Evolutionary conservation across 2,113 vertebrate genomes (phyloP).

Genomic region (Heptranchias perlo): DNA sequence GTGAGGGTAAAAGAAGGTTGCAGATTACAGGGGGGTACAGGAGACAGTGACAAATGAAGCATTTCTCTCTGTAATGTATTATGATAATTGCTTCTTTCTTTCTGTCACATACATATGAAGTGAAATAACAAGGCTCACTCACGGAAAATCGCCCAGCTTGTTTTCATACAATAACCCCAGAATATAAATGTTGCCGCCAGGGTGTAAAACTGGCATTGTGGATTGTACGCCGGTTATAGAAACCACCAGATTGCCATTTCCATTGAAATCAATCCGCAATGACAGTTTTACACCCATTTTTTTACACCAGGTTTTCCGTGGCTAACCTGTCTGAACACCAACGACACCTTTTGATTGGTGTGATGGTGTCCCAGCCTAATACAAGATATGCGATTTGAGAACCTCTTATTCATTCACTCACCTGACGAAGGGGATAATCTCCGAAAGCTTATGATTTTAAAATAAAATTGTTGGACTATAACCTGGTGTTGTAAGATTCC

Average conservation of each 20-base stretch:
- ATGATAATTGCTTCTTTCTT: neutral
- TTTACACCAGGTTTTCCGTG: too few relatives aligned
- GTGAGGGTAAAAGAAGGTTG: neutral
- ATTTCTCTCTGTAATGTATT: neutral
- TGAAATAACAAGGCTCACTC: neutral
- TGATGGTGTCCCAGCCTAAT: too few relatives aligned
- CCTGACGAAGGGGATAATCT: too few relatives aligned
- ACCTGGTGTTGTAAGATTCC: too few relatives aligned
- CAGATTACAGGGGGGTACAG: neutral
- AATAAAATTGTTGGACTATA: too few relatives aligned
- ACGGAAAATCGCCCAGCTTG: neutral
- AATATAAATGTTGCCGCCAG: neutral
- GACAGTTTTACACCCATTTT: too few relatives aligned
- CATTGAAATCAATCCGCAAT: neutral
- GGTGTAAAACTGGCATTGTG: neutral
- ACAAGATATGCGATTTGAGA: too few relatives aligned
- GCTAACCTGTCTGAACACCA: too few relatives aligned
- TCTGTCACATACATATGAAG: neutral
- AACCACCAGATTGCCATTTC: neutral
- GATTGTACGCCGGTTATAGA: neutral
- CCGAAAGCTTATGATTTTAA: too few relatives aligned
- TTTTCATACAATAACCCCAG: neutral
- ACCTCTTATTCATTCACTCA: too few relatives aligned
- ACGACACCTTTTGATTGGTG: too few relatives aligned
- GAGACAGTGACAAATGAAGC: neutral